phyloP scores from a whole-genome alignment of 1,140 invertebrate species.

The Sitophilus oryzae region DNA sequence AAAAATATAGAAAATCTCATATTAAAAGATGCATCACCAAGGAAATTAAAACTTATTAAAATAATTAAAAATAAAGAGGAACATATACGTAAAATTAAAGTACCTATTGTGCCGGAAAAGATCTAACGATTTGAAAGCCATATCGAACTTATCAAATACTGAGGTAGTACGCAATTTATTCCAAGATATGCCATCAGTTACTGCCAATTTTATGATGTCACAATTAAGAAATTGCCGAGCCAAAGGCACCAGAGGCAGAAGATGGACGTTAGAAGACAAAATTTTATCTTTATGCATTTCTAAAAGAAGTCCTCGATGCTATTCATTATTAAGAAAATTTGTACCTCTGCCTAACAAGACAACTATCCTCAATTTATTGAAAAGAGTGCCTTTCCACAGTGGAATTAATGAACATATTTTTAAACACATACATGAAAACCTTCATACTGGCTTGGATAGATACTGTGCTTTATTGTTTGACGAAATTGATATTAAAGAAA shows the following conservation, averaged over 20 bases:
- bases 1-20: no score
- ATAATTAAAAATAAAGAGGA: no score
- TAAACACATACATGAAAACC: conserved; percentile 4
- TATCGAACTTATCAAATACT: no score
- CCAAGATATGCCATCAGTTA: no score
- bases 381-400: conserved; percentile 3
- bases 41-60: no score
- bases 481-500: conserved; percentile 16
- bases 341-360: conserved; percentile 6
- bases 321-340: conserved; percentile 7
- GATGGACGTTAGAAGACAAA: conserved; percentile 9
- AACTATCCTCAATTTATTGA: not conserved
- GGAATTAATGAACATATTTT: conserved; percentile 12
- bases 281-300: conserved; percentile 3
- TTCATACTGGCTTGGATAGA: conserved; percentile 1
- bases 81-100: no score
- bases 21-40: no score
- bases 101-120: no score
- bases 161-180: no score
- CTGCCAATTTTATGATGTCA: conserved; percentile 5
- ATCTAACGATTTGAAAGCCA: no score
- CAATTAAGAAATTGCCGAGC: not conserved
- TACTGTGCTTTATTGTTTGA: conserved; percentile 18
- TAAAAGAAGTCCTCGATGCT: conserved; percentile 8
- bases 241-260: not conserved